Base-by-base conservation (phyloP, 2,797 vertebrate genomes). In the Dallia pectoralis region DNA sequence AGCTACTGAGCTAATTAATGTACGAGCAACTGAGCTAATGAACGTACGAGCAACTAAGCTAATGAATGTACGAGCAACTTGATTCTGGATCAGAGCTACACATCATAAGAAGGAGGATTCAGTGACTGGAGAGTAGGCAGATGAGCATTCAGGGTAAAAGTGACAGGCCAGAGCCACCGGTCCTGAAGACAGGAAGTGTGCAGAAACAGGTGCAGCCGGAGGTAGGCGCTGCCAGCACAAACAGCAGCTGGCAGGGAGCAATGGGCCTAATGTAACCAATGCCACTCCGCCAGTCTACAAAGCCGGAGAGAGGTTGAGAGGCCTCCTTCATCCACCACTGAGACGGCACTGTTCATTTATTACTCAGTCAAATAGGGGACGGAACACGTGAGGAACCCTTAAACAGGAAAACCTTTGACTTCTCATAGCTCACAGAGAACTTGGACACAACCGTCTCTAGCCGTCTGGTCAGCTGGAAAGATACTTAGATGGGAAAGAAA, bases 271-370 rank as follows among this genome's bases (percentile, higher is more conserved):
- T 82, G 78, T 85, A 81, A 71, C 74, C 69, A 27, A 33, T 76
- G 79, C 74, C 74, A 81, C 74, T 69, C 64, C 64, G 53, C 73
- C n/a, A n/a, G n/a, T 72, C 65, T 49, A 48, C 65, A 48, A 64
- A 32, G 63, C 73, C 77, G 72, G 70, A 33, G 67, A 33, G 67
- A 74, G 53, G 36, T 44, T 44, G 40, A 44, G 40, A 44, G 40
- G 40, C 59, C 51, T 77, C 67, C 69, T 79, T 83, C 78, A 69
- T 75, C 77, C 67, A 44, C 59, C 22, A 79, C 78, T 80, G 73
- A 82, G 82, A 19, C 44, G 11, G 65, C 51, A 70, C 69, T 80
- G 77, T 81, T 74, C 72, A 76, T 48, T 65, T 32, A 64, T 67
- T 63, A 72, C 63, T 16, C 48, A 32, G n/a, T 49, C 56, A 66